Evolutionary conservation across 2,113 vertebrate species (phyloP), one percentile per base, ranked within the genome.

Genomic region (Passer montanus): DNA sequence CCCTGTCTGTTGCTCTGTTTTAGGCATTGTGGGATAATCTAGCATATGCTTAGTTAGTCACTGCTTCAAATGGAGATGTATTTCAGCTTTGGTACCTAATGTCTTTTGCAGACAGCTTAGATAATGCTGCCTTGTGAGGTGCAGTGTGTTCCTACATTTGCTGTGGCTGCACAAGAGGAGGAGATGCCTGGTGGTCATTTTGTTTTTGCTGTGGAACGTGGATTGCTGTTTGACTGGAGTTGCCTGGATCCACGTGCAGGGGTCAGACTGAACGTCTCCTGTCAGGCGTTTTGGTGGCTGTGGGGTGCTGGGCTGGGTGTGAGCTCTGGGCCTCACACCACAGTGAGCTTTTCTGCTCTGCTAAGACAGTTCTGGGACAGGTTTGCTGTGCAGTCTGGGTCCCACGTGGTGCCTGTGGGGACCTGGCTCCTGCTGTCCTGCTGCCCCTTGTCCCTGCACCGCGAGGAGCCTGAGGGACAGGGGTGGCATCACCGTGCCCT

Each of bases 41-140:
- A 47, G 73, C 76, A 58, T 56, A 17, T 59, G 87, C 39, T 46
- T 30, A 27, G 46, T 88, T 72, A 80, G 72, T 90, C 39, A 31
- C 53, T 60, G 78, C 89, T 88, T 75, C 75, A 72, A 69, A 46
- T 3, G 30, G 30, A 81, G 60, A 78, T 62, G 60, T 33, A 30
- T 47, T 82, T 47, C 33, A 77, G 56, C 53, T 64, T 55, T 56
- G 74, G 56, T 82, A 58, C 66, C 43, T 85, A 26, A 72, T 93
- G 87, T 68, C 63, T 91, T 97, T 84, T 79, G 78, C 92, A 96
- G 94, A 50, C 26, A 53, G 64, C 21, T 24, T 47, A 50, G 75
- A 56, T 82, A 69, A 26, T 19, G 47, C 33, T 31, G 56, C 83
- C 3, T 6, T 56, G 55, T 22, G 50, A 87, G 39, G 18, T 56